These are phyloP conservation scores for Drosophila sechellia DNA, from an alignment of 1,140 invertebrate genomes.

Conservation along the genomic window DNA sequence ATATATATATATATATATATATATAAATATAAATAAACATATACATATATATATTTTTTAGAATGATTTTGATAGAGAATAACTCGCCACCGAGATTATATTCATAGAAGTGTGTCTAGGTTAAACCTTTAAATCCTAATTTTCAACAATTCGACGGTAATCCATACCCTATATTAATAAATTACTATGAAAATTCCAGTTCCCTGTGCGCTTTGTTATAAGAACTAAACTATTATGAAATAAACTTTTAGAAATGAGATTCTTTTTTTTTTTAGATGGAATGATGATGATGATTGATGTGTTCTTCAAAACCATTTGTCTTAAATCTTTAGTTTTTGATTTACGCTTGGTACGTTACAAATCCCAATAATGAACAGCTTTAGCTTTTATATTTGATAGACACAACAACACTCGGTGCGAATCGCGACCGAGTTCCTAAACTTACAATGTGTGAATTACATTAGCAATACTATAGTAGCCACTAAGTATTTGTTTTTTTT, in stretches of 20 bases:
- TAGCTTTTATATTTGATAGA: constrained; percentile 37
- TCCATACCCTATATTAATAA: constrained; percentile 37
- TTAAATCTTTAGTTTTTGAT: constrained; percentile 19
- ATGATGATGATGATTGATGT: constrained; percentile 14
- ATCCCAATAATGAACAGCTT: constrained; percentile 14
- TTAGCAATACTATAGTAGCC: constrained; percentile 66
- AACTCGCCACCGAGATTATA: constrained; percentile 79
- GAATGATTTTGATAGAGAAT: constrained; percentile 64
- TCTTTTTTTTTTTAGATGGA: constrained; percentile 43
- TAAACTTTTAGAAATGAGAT: constrained; percentile 75
- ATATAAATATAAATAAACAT: constrained; percentile 21
- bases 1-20: constrained; percentile 52
- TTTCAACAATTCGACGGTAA: constrained; percentile 36
- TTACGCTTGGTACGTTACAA: constrained; percentile 9
- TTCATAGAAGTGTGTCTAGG: constrained; percentile 61
- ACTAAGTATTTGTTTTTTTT: constrained; percentile 71
- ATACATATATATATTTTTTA: constrained; percentile 54
- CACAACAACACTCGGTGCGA: constrained; percentile 20
- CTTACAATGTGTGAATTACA: constrained; percentile 63
- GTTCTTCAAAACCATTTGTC: constrained; percentile 30
- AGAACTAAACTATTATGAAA: constrained; percentile 59
- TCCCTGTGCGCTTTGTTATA: constrained; percentile 75
- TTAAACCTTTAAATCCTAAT: constrained; percentile 44
- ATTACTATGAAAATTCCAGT: constrained; percentile 55
- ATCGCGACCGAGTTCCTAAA: constrained; percentile 35